Percentiles rank a stretch among this genome's conserved stretches.
Evolutionary conservation across 1,140 invertebrate species (phyloP).

Genomic region (Dendrolimus kikuchii): DNA sequence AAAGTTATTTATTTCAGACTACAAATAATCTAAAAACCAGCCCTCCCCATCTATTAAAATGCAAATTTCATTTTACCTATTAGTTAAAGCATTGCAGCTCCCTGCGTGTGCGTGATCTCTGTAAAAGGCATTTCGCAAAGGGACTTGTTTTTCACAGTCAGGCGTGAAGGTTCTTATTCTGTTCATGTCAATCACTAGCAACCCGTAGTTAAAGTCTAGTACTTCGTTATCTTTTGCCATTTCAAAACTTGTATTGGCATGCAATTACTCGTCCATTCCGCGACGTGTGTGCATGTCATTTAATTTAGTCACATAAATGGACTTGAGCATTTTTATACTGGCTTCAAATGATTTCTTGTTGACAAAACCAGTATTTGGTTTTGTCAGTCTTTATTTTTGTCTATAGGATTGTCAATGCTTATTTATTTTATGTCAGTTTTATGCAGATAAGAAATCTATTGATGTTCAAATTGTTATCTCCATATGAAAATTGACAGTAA

Average conservation of each 20-base stretch:
- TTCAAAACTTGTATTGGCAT: conserved; percentile 10
- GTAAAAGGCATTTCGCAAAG: conserved; percentile 14
- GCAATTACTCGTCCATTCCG: background rate
- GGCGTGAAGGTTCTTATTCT: conserved; percentile 26
- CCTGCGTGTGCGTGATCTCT: conserved; percentile 5
- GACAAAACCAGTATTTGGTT: no score
- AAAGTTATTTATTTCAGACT: no score
- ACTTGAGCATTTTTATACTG: background rate
- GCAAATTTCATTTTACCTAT: no score
- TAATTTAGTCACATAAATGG: conserved; percentile 2
- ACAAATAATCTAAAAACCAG: no score
- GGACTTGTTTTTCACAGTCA: conserved; percentile 22
- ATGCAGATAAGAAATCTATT: background rate
- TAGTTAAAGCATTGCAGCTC: background rate
- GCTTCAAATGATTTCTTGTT: no score
- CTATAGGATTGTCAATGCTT: no score
- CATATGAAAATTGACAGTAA: no score
- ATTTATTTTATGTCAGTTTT: no score
- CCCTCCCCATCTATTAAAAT: no score
- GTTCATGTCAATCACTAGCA: conserved; percentile 30
- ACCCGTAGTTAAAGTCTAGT: conserved; percentile 21
- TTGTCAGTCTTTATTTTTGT: no score
- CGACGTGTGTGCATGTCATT: conserved; percentile 1
- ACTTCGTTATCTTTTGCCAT: conserved; percentile 18
- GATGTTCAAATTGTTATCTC: no score